Percentiles rank a stretch among this genome's conserved stretches.
These are phyloP conservation scores for Micronycteris hirsuta DNA, from an alignment of 2,113 vertebrate genomes.

Conservation along the genomic window DNA sequence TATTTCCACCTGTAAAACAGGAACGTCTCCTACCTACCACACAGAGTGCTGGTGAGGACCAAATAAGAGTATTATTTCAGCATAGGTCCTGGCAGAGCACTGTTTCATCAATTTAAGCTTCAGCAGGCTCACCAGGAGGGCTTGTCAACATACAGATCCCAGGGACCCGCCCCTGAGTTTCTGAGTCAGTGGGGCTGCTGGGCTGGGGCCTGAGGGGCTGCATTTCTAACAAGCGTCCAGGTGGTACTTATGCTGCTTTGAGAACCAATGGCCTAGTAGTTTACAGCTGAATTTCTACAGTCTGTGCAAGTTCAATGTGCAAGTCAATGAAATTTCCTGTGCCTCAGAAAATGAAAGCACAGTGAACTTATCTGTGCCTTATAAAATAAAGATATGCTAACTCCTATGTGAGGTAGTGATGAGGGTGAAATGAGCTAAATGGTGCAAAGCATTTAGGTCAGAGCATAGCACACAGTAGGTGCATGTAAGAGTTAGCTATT, in stretches of 20 bases:
- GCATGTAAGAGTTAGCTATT: background rate
- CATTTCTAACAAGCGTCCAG: background rate
- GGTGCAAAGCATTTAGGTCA: background rate
- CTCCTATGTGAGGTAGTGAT: accelerated
- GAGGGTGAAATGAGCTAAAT: background rate
- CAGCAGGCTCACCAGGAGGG: background rate
- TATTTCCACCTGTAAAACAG: background rate
- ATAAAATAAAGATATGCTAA: background rate
- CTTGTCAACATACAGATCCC: background rate
- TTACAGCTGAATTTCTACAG: background rate
- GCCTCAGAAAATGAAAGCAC: background rate
- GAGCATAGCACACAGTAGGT: background rate
- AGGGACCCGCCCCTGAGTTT: background rate
- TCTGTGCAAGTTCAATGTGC: background rate
- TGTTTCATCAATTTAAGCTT: background rate
- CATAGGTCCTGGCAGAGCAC: background rate
- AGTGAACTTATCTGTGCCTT: background rate
- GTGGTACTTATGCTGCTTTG: background rate
- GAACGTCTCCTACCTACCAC: background rate
- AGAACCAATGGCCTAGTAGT: background rate
- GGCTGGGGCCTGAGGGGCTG: background rate
- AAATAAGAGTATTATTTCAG: background rate
- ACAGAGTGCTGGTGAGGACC: background rate
- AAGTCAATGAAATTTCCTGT: background rate
- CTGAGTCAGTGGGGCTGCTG: background rate